Conservation (phyloP, 53 echinoderm and acorn worm species). For the Pentamera pediparva region DNA sequence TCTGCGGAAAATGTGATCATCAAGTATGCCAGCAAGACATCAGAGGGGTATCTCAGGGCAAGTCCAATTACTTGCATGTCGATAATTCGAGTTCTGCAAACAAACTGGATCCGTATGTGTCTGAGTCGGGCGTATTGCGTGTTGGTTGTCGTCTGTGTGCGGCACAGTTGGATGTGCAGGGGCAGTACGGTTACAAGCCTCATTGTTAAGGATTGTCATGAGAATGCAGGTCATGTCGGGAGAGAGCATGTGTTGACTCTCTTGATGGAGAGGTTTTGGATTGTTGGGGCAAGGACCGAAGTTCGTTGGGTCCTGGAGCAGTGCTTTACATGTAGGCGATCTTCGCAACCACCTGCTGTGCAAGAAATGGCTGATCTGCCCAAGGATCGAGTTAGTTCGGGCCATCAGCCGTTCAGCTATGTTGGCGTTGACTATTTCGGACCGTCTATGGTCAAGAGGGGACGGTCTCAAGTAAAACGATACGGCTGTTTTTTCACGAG, state of each 20-base stretch:
- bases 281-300: conserved; percentile 23
- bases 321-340: conserved; percentile 45
- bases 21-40: not conserved
- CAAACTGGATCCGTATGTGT: conserved; percentile 45
- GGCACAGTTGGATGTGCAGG: conserved; percentile 1
- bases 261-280: conserved; percentile 42
- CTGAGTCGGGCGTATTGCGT: conserved; percentile 25
- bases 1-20: conserved; percentile 14
- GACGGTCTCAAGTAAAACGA: conserved; percentile 45
- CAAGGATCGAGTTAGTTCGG: conserved; percentile 26
- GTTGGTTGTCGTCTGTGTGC: conserved; percentile 44
- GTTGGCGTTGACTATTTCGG: no score
- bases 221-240: conserved; percentile 22
- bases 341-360: not conserved
- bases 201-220: conserved; percentile 29
- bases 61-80: not conserved
- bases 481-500: conserved; percentile 59
- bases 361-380: conserved; percentile 56
- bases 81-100: conserved; percentile 23
- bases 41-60: not conserved
- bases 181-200: not conserved
- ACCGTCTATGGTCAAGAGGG: conserved; percentile 23
- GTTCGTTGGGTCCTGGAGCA: conserved; percentile 1
- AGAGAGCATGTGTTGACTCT: conserved; percentile 24
- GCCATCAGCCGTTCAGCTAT: conserved; percentile 37